Evolutionary conservation across 2,888 invertebrate species (phyloP), one percentile per base, ranked within the genome.

Genomic region (Pseudococcus longispinus): DNA sequence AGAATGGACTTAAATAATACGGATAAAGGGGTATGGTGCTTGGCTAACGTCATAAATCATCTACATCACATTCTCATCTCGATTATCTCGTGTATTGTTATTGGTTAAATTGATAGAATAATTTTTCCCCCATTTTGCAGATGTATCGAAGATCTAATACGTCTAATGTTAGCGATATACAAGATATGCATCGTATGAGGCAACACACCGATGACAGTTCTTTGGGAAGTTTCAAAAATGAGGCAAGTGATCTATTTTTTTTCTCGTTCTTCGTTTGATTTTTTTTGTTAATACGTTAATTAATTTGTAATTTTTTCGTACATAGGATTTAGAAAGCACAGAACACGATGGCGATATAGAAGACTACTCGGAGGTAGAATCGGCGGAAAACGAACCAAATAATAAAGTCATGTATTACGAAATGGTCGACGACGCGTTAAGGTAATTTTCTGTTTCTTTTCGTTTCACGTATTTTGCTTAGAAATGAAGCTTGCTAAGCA

Each of bases 311-410:
- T 26, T 26, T 26, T 65, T 70, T 70, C 32, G 46, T 83, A 51
- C 85, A 3, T 23, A 92, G 91, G 92, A 93, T 89, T 91, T 92
- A 88, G 91, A 92, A 88, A 95, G 95, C 23, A 95, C 95, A 11
- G 96, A 96, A 88, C 96, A 96, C 90, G 96, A 96, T 88, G 96
- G 95, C 0, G 96, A 96, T 89, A 93, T 96, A 0, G 96, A 96
- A 89, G 96, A 96, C 89, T 96, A 96, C 90, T 96, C 95, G 0
- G 96, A 96, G 90, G 95, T 95, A 0, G 92, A 92, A 89, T 92
- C 92, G 1, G 95, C 95, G 0, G 95, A 95, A 0, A 95, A 95
- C 90, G 93, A 88, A n/a, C 88, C 88, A 13, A 88, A 94, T 88
- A 93, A 93, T 89, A 91, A 93, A 29, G 92, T 94, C 26, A 94